A percentile compares a stretch with the other conserved stretches of the same genome.
phyloP scores from a whole-genome alignment of 2,797 vertebrate species.

The Mus minutoides region DNA sequence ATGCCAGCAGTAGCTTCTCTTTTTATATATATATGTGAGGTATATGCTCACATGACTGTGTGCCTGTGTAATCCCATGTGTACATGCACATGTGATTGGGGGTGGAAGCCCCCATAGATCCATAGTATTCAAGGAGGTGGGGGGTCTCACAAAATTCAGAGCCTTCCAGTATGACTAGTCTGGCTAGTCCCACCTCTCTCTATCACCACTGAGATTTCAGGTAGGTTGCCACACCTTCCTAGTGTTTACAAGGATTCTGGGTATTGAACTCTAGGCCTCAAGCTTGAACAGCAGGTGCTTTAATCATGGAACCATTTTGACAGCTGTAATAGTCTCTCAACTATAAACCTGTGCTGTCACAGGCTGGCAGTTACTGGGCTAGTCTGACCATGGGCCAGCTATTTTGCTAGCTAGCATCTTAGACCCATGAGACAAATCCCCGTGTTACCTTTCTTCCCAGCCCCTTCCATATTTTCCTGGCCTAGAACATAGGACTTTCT shows the following conservation, averaged over 20 bases:
- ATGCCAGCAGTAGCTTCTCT: not conserved
- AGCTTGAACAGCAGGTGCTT: too few relatives aligned
- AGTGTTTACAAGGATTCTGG: not conserved
- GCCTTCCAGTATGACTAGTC: not conserved
- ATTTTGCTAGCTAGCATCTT: not conserved
- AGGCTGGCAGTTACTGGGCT: not conserved
- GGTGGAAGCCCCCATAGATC: not conserved
- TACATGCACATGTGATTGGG: not conserved
- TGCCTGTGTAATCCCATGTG: not conserved
- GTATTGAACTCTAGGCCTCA: not conserved
- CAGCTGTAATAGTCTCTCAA: not conserved
- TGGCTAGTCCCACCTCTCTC: not conserved
- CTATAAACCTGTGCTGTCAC: fast-evolving
- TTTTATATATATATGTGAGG: not conserved
- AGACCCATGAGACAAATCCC: not conserved
- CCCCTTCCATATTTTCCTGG: not conserved
- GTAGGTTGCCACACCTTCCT: too few relatives aligned
- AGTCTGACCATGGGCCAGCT: not conserved
- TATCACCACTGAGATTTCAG: not conserved
- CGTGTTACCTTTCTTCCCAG: not conserved
- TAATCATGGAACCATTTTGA: not conserved
- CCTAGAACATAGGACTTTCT: not conserved
- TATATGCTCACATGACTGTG: not conserved
- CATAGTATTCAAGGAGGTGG: not conserved
- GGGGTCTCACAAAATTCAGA: not conserved